Base-by-base conservation (phyloP, 1,140 invertebrate genomes). In the Drosophila malerkotliana region DNA sequence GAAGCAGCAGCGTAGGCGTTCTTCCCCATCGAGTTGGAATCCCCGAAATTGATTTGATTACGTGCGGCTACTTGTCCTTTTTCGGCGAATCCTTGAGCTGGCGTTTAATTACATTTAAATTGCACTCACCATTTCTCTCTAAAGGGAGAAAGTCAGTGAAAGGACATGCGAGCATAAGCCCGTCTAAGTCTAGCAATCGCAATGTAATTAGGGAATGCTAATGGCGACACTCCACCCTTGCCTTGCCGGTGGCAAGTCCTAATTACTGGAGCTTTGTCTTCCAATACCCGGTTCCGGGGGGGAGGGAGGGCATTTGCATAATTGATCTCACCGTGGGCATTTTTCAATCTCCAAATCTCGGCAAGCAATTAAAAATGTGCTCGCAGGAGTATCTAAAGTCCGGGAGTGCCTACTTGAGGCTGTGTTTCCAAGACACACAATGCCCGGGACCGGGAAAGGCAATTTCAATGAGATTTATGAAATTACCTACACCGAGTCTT, bases 201-300 rank as follows among this genome's bases (percentile, higher is more conserved):
- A 88, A 88, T 89, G 79, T 89, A 88, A 88, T 88, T 88, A 88
- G 83, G 68, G 79, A 67, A 89, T 79, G 84, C 76, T 83, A 88
- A 88, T 83, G 84, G 75, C 56, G 53, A 74, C 47, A 57, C 26
- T 41, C 53, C 53, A 44, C 49, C 30, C 21, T 8, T 34, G 8
- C 8, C 15, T 18, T 18, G 18, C 18, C 18, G 18, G 18, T 18
- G 44, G 45, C 0, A 7, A 52, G n/a, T 8, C 30, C 24, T 57
- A 81, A 84, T 79, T 77, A 77, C 82, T 72, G 66, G 57, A 61
- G 60, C 81, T 66, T 68, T 67, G 75, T 80, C 76, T 55, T 44
- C 26, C 5, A 1, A 4, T 6, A 7, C 26, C 4, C 26, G 26
- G 5, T 7, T 28, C 5, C 3, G 3, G 21, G 21, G 1, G 5